Evolutionary conservation across 1,140 invertebrate species (phyloP), one percentile per base, ranked within the genome.

Genomic region (Brachionus sp.): DNA sequence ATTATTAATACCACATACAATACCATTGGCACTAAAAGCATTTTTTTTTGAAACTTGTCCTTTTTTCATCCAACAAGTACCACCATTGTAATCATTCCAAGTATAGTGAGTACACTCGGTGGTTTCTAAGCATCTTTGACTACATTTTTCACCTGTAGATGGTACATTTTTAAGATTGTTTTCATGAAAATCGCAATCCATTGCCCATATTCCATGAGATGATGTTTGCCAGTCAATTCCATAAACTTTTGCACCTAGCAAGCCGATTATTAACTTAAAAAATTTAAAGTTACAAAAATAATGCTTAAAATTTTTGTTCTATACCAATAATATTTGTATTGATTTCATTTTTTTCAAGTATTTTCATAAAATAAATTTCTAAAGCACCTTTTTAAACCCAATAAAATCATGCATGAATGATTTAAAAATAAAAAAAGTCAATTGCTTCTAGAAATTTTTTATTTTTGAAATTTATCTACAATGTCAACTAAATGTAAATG

Each of bases 41-140:
- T 73, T 39, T 19, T 6, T 19, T 73, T 73, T 73, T 5, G 35
- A 42, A 39, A 42, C 25, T 39, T 13, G n/a, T 0, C 37, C 37
- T 73, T 13, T 39, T 73, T 73, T 73, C 37, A 73, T 42, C 68
- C 68, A 73, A 16, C 68, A 73, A 39, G 68, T 73, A 39, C 68
- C 68, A 73, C 64, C 64, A 29, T 68, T 33, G 13, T 68, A 68
- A 68, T 68, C 33, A 68, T 23, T 68, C 64, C 64, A 73, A 19
- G 68, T 44, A 39, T 19, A 73, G 39, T 73, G 68, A 39, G 68
- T 73, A 42, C 68, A 73, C 9, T n/a, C 19, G 7, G n/a, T 5
- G 10, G 33, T 42, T 39, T n/a, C 12, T 16, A 39, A 16, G 19
- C 68, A 73, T 73, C 6, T n/a, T 19, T 13, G 5, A 73, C 35